Evolutionary conservation across 2,113 vertebrate genomes (phyloP).

Genomic region (Podarcis muralis): DNA sequence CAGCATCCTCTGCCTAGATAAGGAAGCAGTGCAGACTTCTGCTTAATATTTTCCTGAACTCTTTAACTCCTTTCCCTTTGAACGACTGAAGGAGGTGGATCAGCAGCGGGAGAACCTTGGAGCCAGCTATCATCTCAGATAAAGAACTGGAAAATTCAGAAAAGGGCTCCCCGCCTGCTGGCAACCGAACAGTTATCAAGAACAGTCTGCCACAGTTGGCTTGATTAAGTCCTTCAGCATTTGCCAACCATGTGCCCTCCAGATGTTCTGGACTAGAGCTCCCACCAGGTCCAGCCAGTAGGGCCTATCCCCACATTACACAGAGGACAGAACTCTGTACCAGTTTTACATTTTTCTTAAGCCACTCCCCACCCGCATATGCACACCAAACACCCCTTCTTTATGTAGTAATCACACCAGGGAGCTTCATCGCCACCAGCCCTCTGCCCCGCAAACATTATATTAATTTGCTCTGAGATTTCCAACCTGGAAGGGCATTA

Average conservation of each 20-base stretch:
- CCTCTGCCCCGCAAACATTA: neutral
- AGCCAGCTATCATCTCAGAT: rapidly evolving
- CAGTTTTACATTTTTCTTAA: neutral
- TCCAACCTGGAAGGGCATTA: neutral
- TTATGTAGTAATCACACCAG: no score
- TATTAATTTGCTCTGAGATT: neutral
- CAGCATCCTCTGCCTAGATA: neutral
- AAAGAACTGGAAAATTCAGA: neutral
- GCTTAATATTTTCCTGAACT: neutral
- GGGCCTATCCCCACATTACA: neutral
- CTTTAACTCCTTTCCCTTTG: neutral
- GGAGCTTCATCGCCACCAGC: neutral
- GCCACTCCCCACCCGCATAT: neutral
- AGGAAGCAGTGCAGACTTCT: rapidly evolving
- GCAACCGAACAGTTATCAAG: neutral
- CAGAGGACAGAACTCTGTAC: neutral
- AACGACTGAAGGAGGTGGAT: neutral
- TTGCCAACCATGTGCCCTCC: no score
- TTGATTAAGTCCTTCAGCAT: neutral
- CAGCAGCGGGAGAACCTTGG: neutral
- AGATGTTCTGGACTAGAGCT: no score
- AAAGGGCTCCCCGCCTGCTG: neutral
- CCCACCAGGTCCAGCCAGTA: no score
- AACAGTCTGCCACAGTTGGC: neutral
- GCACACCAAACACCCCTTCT: no score